Conservation (phyloP, 2,888 invertebrate species). For the Volucella bombylans region DNA sequence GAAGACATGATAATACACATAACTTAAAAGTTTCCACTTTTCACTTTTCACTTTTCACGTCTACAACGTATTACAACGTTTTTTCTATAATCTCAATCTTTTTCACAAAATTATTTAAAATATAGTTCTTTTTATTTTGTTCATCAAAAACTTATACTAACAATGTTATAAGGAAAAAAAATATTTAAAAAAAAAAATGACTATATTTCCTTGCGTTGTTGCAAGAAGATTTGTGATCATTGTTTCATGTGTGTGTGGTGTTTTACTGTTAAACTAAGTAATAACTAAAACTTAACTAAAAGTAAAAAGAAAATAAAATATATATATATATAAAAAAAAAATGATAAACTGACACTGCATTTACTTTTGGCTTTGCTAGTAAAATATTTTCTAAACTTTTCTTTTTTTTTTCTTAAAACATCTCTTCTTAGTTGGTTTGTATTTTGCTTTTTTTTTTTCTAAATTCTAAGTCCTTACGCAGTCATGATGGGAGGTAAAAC, state of each 20-base stretch:
- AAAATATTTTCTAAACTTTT: conserved; percentile 54
- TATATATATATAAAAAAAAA: neutral
- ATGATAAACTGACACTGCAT: conserved; percentile 67
- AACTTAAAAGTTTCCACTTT: conserved; percentile 6
- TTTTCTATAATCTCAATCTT: conserved; percentile 13
- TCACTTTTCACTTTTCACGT: conserved; percentile 15
- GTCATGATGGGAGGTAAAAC: conserved; percentile 51
- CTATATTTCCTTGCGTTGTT: conserved; percentile 55
- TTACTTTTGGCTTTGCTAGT: conserved; percentile 72
- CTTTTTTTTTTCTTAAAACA: conserved; percentile 1
- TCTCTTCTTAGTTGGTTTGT: too few relatives aligned
- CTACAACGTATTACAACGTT: conserved; percentile 10
- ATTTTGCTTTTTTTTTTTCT: conserved; percentile 15
- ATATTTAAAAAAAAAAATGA: conserved; percentile 55
- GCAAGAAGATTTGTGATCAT: conserved; percentile 65
- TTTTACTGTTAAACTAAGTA: conserved; percentile 75
- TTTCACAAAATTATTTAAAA: conserved; percentile 44
- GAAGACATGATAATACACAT: conserved; percentile 50
- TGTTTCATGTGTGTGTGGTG: conserved; percentile 27
- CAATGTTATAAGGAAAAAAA: conserved; percentile 14
- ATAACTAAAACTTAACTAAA: conserved; percentile 37
- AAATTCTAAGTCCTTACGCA: conserved; percentile 49
- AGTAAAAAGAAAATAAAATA: conserved; percentile 38
- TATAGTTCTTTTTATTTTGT: conserved; percentile 8
- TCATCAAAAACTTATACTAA: conserved; percentile 28